Conservation (phyloP, 2,888 invertebrate genomes). For the Cheilosia variabilis region DNA sequence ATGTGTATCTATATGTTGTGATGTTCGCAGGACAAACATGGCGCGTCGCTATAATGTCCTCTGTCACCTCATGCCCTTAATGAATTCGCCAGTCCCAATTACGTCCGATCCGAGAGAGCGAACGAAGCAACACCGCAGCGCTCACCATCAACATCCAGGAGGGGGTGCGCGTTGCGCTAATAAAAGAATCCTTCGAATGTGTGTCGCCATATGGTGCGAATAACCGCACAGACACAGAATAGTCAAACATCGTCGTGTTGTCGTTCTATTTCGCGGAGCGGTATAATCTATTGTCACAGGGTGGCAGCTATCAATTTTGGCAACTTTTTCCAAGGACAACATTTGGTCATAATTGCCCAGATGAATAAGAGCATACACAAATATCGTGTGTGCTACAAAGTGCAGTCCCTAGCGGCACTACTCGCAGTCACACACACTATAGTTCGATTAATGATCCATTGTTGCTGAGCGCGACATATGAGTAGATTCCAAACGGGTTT, state of each 20-base stretch:
- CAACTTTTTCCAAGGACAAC: slow-evolving; percentile 74
- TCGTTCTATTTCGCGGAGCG: slow-evolving; percentile 18
- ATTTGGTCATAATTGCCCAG: slow-evolving; percentile 75
- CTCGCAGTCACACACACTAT: neutral
- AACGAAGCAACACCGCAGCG: slow-evolving; percentile 8
- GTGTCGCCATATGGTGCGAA: slow-evolving; percentile 73
- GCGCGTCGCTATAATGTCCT: slow-evolving; percentile 70
- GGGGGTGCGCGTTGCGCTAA: slow-evolving; percentile 26
- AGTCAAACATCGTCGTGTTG: slow-evolving; percentile 62
- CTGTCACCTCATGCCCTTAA: slow-evolving; percentile 74
- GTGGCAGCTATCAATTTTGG: slow-evolving; percentile 74
- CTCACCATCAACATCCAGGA: slow-evolving; percentile 36
- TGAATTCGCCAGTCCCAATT: slow-evolving; percentile 74
- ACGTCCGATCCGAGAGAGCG: slow-evolving; percentile 43
- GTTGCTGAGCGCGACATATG: slow-evolving; percentile 55
- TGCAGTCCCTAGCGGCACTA: slow-evolving; percentile 20
- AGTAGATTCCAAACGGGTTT: slow-evolving; percentile 61
- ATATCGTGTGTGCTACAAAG: neutral
- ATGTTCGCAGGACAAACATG: slow-evolving; percentile 59
- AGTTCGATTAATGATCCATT: slow-evolving; percentile 67
- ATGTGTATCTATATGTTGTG: slow-evolving; percentile 28
- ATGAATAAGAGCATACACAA: slow-evolving; percentile 60
- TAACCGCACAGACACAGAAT: slow-evolving; percentile 73
- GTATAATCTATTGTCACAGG: slow-evolving; percentile 73
- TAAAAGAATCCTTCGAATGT: slow-evolving; percentile 71